Evolutionary conservation across 2,888 invertebrate genomes (phyloP).

Genomic region (Furcula furcula): DNA sequence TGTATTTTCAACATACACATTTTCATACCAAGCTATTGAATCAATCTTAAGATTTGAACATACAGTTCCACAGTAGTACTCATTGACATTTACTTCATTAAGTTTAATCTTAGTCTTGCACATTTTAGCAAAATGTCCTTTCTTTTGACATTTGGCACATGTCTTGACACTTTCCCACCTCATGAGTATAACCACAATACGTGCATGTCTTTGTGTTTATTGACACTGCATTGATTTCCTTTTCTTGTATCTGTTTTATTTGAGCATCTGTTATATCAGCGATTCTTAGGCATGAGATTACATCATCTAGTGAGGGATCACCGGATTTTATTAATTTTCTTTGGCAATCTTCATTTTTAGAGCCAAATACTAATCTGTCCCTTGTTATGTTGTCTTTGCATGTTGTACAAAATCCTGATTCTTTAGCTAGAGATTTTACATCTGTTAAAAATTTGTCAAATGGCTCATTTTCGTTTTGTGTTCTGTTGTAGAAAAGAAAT

Average conservation of each 20-base stretch:
- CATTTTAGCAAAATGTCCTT: conserved; percentile 1
- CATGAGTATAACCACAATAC: neutral
- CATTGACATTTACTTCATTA: neutral
- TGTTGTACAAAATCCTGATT: neutral
- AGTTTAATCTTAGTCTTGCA: neutral
- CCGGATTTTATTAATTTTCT: neutral
- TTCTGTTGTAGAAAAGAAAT: neutral
- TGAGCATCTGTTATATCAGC: neutral
- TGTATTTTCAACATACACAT: neutral
- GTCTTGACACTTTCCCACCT: neutral
- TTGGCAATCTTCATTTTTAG: neutral
- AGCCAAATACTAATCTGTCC: neutral
- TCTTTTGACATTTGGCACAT: neutral
- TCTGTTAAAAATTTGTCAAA: neutral
- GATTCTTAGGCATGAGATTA: neutral
- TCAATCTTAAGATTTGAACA: neutral
- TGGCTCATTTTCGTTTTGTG: neutral
- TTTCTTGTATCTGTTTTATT: neutral
- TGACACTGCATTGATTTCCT: neutral
- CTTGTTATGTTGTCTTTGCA: neutral
- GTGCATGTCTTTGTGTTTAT: neutral
- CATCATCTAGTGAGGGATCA: neutral
- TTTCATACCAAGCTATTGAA: neutral
- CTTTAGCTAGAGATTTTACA: neutral
- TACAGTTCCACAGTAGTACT: neutral